Evolutionary conservation across 2,888 invertebrate species (phyloP), one percentile per base, ranked within the genome.

Genomic region (Hirudinaria manillensis): DNA sequence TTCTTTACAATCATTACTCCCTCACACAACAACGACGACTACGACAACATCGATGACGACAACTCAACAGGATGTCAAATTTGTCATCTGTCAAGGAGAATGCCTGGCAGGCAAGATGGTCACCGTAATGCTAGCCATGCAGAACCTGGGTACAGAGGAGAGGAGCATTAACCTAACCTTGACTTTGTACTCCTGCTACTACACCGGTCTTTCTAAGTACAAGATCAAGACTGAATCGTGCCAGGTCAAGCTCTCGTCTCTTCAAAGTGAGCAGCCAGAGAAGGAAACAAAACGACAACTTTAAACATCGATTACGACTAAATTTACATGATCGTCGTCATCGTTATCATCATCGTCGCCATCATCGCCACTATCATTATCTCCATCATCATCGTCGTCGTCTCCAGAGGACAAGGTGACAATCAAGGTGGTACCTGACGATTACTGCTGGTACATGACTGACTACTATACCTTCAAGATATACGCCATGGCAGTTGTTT

Each of bases 401-500:
- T 45, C 24, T 16, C 6, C 81, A 90, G 90, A 83, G 82, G 89
- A 90, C 82, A 88, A 88, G 0, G 83, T 90, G 32, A 88, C 88
- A 80, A 85, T 91, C 75, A 88, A 88, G 76, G 88, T 91, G 13
- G 87, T 87, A 19, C 89, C 89, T 21, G 88, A 89, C 74, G 90
- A 91, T 77, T 91, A 91, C 83, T 87, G 90, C 86, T 88, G 89
- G 77, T 89, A 90, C 82, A 82, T 91, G 79, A 90, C 90, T 0
- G 91, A 91, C 81, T 90, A 91, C 80, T 87, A 89, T 72, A 88
- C 90, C 86, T 87, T 91, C 76, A 91, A 91, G 86, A 89, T 91
- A 77, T 90, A 90, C 80, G 90, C 90, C 3, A 90, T 91, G 84
- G 91, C 91, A 27, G 89, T 89, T n/a, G 92, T 93, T 0, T 87